These are phyloP conservation scores for Bombyx mori DNA, from an alignment of 1,140 invertebrate species.

Conservation along the genomic window DNA sequence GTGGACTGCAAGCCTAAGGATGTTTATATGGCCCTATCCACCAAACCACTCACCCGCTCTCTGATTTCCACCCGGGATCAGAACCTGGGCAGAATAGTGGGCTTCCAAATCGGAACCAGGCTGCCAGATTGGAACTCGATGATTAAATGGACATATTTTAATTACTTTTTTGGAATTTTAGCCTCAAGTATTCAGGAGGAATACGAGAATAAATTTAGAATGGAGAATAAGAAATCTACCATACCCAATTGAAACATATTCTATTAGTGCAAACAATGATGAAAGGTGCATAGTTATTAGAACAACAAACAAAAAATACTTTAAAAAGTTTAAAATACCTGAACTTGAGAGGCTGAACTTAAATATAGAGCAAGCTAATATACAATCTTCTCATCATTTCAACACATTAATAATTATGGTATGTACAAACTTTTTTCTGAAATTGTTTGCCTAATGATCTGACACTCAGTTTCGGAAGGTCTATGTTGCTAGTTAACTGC, in stretches of 20 bases:
- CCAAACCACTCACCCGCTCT: too few relatives aligned
- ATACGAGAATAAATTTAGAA: conserved; percentile 82
- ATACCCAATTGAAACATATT: conserved; percentile 80
- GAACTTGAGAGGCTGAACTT: conserved; percentile 79
- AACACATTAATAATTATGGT: conserved; percentile 85
- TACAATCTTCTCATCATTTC: conserved; percentile 78
- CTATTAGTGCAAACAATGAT: conserved; percentile 75
- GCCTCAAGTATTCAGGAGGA: conserved; percentile 78
- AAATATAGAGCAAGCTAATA: conserved; percentile 73
- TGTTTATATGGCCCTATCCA: too few relatives aligned
- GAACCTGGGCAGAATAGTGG: too few relatives aligned
- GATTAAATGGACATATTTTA: neutral
- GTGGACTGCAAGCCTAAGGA: too few relatives aligned
- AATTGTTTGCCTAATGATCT: too few relatives aligned
- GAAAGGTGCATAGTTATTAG: conserved; percentile 77
- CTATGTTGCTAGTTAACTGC: too few relatives aligned
- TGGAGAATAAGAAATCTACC: conserved; percentile 86
- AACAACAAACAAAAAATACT: conserved; percentile 87
- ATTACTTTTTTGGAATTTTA: conserved; percentile 50
- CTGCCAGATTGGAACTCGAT: too few relatives aligned
- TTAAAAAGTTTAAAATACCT: conserved; percentile 80
- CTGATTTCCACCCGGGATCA: too few relatives aligned
- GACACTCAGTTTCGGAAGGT: too few relatives aligned
- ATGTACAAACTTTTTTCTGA: conserved; percentile 32
- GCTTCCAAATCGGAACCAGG: too few relatives aligned